Conservation (phyloP, 1,140 invertebrate genomes). For the Parapsyche elsis region DNA sequence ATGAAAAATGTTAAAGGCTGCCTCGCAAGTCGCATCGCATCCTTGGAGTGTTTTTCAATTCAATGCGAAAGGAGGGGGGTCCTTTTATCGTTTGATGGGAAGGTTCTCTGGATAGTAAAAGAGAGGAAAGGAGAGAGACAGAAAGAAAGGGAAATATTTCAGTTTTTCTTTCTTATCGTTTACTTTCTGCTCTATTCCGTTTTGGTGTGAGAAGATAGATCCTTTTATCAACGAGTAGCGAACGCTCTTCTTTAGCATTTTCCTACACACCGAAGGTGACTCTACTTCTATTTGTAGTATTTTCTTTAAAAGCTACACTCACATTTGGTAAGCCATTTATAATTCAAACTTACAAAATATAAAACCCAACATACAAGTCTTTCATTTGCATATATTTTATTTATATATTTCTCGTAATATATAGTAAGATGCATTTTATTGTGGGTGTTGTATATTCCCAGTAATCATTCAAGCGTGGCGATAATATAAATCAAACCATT, state of each 20-base stretch:
- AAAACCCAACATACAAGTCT: too few relatives aligned
- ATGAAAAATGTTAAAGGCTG: slow-evolving; percentile 27
- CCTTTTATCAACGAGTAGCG: slow-evolving; percentile 21
- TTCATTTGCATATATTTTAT: too few relatives aligned
- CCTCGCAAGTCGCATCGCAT: slow-evolving; percentile 33
- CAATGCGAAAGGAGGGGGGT: slow-evolving; percentile 3
- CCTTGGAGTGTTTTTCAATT: slow-evolving; percentile 33
- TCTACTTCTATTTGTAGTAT: not conserved
- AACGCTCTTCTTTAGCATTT: not conserved
- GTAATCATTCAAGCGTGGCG: not conserved
- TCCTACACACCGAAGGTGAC: not conserved
- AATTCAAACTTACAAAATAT: too few relatives aligned
- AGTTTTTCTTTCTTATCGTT: slow-evolving; percentile 42
- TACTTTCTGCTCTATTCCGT: slow-evolving; percentile 22
- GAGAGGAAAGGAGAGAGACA: not conserved
- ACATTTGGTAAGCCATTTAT: too few relatives aligned
- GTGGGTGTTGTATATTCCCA: not conserved
- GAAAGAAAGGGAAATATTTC: slow-evolving; percentile 40
- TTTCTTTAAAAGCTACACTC: too few relatives aligned
- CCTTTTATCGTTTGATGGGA: slow-evolving; percentile 27
- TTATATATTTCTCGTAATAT: too few relatives aligned
- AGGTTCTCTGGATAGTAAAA: slow-evolving; percentile 9
- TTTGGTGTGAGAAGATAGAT: slow-evolving; percentile 1
- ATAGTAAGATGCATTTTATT: too few relatives aligned
- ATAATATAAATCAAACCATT: not conserved